Percentiles rank a stretch among this genome's conserved stretches.
Conservation (phyloP, 2,888 invertebrate genomes). For the Drosophila recens region DNA sequence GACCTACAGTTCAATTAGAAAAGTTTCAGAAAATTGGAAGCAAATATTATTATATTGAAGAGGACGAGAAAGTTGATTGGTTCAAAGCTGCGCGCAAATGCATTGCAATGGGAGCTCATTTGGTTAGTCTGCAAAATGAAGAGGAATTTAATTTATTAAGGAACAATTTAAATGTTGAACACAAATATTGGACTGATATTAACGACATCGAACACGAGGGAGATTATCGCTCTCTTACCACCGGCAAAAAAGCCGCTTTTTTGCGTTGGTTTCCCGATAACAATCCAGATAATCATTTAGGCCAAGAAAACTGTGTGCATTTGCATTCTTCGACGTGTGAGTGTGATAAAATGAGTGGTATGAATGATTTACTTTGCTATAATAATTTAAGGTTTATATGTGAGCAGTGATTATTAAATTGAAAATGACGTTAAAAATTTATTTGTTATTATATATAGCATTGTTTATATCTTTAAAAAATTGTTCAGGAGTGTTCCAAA, state of each 20-base stretch:
- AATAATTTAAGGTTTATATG: not conserved
- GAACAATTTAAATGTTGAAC: not conserved
- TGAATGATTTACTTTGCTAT: not conserved
- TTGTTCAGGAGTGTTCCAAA: too few species aligned
- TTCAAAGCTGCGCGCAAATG: not conserved
- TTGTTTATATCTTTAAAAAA: too few species aligned
- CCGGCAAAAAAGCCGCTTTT: not conserved
- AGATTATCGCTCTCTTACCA: not conserved
- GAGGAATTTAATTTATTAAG: not conserved
- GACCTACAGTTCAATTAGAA: not conserved
- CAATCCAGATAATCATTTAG: not conserved
- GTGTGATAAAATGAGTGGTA: too few species aligned
- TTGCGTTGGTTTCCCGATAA: not conserved
- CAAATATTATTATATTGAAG: constrained; percentile 3
- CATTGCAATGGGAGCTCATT: not conserved
- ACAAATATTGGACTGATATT: not conserved
- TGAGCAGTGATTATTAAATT: not conserved
- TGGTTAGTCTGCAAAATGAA: not conserved
- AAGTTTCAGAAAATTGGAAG: constrained; percentile 29
- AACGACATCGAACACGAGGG: not conserved
- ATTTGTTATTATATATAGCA: too few species aligned
- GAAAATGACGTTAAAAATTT: not conserved
- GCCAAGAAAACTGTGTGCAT: not conserved
- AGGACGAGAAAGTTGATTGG: not conserved
- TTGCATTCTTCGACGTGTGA: not conserved